Percentiles rank a stretch among this genome's conserved stretches.
These are phyloP conservation scores for Andricus grossulariae DNA, from an alignment of 1,140 invertebrate species.

Conservation along the genomic window DNA sequence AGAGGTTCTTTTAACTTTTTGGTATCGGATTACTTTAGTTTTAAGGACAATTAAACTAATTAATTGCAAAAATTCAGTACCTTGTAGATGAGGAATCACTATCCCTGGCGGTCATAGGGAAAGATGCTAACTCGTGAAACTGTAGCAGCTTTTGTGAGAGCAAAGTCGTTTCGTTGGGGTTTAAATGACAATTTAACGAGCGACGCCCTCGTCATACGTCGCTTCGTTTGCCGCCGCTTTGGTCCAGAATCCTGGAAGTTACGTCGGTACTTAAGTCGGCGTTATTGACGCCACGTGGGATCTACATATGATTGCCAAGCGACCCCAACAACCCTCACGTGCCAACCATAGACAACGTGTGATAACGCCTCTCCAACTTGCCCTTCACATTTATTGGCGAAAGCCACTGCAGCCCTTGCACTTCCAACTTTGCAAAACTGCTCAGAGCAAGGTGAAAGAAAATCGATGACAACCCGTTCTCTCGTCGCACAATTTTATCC, in stretches of 20 bases:
- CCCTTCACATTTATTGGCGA: not conserved
- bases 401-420: conserved; percentile 8
- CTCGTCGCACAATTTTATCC: not conserved
- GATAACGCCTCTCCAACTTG: not conserved
- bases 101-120: not conserved
- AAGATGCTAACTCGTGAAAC: not conserved
- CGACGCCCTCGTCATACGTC: conserved; percentile 3
- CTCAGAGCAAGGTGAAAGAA: not conserved
- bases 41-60: too few species aligned
- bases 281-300: conserved; percentile 25
- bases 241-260: conserved; percentile 17
- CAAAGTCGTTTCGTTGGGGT: not conserved
- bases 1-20: too few species aligned
- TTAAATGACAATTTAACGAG: conserved; percentile 29
- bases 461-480: not conserved
- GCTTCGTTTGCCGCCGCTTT: conserved; percentile 15
- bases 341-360: conserved; percentile 16
- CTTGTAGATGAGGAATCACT: not conserved
- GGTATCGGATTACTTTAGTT: too few species aligned
- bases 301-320: conserved; percentile 25
- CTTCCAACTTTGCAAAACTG: not conserved
- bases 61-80: not conserved
- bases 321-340: conserved; percentile 27
- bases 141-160: not conserved
- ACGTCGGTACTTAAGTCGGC: conserved; percentile 23